These are phyloP conservation scores for Metallyticus violacea DNA, from an alignment of 2,888 invertebrate genomes.

Conservation along the genomic window DNA sequence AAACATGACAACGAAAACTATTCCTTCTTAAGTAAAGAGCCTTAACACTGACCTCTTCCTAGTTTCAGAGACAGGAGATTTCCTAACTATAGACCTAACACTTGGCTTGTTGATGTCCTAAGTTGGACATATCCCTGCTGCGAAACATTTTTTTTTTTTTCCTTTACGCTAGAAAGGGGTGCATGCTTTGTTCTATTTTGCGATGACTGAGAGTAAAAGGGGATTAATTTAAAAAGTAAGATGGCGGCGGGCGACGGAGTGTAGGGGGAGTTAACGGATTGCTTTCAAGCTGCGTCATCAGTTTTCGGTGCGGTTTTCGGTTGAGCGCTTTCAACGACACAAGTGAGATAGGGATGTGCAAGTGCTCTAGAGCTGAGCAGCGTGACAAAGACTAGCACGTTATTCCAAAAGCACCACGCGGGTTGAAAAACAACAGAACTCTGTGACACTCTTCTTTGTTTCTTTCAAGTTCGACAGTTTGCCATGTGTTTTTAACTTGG, in stretches of 20 bases:
- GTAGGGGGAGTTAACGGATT: neutral
- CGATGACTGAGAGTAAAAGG: neutral
- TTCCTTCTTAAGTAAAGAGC: no score
- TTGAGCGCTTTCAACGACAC: neutral
- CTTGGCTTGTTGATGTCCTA: neutral
- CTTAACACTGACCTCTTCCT: no score
- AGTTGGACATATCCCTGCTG: neutral
- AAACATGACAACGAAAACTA: no score
- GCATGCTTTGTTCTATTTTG: neutral
- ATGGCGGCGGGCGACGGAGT: neutral
- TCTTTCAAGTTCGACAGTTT: no score
- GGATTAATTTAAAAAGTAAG: conserved; percentile 6
- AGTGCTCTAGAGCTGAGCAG: neutral
- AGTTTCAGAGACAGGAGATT: no score
- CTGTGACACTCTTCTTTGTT: no score
- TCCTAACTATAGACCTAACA: no score
- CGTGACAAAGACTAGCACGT: neutral
- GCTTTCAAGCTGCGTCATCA: neutral
- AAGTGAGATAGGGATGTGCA: neutral
- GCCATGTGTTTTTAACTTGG: no score
- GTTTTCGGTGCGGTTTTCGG: neutral
- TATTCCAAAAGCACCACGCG: no score
- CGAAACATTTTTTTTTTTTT: no score
- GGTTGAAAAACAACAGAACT: no score
- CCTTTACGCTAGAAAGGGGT: neutral